Evolutionary conservation across 2,113 vertebrate genomes (phyloP), one percentile per base, ranked within the genome.

Genomic region (Propithecus coquereli): DNA sequence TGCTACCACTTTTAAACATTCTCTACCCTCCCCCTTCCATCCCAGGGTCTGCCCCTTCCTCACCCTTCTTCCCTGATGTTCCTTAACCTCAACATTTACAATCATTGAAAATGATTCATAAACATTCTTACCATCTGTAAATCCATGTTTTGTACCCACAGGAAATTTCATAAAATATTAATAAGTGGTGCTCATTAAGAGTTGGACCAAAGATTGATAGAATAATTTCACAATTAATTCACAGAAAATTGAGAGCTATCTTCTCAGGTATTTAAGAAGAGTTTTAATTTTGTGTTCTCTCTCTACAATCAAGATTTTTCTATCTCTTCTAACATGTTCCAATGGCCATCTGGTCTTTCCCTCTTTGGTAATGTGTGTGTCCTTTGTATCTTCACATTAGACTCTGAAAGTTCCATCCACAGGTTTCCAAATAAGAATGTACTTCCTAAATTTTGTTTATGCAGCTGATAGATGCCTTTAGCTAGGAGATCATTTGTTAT

Each of bases 201-300:
- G 66, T 10, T 9, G 68, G 1, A 30, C 50, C 70, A 76, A 45
- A 76, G 27, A 96, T 17, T 63, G 23, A 76, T 23, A 63, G 18
- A 88, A 76, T 50, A 70, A 82, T 57, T 76, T 94, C 77, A 80
- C 45, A 71, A 54, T 89, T 54, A 70, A 90, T 79, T 37, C 37
- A 23, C 16, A 80, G 12, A 30, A 95, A 92, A 65, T 37, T 68
- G 32, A 66, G 14, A 95, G 8, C n/a, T 34, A 25, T 63, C 6
- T 37, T 81, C 37, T 74, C 27, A 70, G 14, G 18, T 84, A 45
- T 73, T 90, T 85, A 70, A 90, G 32, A 9, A 70, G n/a, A 74
- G 10, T 34, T 81, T 77, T 59, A 18, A 32, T 70, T 66, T 59
- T 94, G 20, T 34, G 25, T 54, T 47, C 13, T 27, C 4, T 70